Evolutionary conservation across 2,888 invertebrate genomes (phyloP).

Genomic region (Noctua fimbriata): DNA sequence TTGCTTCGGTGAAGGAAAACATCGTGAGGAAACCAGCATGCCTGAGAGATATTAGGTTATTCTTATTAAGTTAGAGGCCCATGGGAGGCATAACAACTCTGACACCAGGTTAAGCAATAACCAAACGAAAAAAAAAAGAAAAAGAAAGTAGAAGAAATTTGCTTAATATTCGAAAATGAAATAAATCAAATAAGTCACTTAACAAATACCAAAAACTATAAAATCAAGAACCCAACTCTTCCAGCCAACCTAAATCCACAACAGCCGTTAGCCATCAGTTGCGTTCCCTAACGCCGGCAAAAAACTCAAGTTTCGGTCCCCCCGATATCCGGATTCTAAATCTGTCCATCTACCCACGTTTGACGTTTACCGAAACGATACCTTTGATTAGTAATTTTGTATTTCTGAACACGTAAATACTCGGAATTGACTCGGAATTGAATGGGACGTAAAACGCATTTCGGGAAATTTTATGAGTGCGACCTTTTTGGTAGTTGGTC

Average conservation of each 20-base stretch:
- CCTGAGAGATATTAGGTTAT: no score
- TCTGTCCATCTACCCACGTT: constrained; percentile 76
- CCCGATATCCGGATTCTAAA: constrained; percentile 87
- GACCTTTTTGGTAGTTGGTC: constrained; percentile 46
- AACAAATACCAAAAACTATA: neutral
- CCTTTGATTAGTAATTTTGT: constrained; percentile 78
- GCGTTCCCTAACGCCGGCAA: constrained; percentile 76
- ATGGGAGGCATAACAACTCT: no score
- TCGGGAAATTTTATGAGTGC: constrained; percentile 54
- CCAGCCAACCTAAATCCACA: constrained; percentile 63
- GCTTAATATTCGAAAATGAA: no score
- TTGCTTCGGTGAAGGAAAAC: no score
- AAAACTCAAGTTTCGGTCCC: constrained; percentile 78
- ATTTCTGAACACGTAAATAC: constrained; percentile 68
- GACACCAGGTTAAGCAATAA: no score
- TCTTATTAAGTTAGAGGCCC: no score
- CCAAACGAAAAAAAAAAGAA: no score
- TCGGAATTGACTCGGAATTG: constrained; percentile 54
- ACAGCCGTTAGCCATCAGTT: constrained; percentile 71
- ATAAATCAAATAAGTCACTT: neutral
- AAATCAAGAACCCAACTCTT: constrained; percentile 39
- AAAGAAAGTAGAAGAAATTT: no score
- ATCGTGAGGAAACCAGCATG: no score
- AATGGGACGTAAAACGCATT: constrained; percentile 61
- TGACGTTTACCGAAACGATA: constrained; percentile 78